Evolutionary conservation across 2,888 invertebrate genomes (phyloP).

Genomic region (Neocrepidodera transversa): DNA sequence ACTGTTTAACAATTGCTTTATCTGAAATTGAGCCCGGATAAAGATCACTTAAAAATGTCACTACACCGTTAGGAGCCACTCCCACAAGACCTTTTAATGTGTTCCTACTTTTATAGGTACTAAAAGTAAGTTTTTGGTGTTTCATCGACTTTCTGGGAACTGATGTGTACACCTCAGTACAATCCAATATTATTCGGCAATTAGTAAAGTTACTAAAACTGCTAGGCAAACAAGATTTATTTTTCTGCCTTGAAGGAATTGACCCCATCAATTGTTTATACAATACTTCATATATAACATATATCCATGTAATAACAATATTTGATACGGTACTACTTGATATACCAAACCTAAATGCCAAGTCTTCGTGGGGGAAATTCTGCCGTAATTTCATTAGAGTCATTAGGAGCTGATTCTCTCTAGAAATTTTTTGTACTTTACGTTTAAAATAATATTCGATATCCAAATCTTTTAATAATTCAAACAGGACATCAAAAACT

Average conservation of each 20-base stretch:
- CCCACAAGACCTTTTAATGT: slow-evolving; percentile 29
- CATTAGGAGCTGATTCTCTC: too few relatives aligned
- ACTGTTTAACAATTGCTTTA: not conserved
- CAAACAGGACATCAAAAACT: too few relatives aligned
- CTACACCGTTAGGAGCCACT: not conserved
- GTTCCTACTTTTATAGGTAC: slow-evolving; percentile 16
- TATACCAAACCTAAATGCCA: not conserved
- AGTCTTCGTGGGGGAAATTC: not conserved
- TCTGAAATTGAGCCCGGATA: not conserved
- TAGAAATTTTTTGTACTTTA: too few relatives aligned
- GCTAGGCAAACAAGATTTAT: slow-evolving; percentile 9
- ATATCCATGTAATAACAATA: slow-evolving; percentile 12
- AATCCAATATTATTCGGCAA: slow-evolving; percentile 16
- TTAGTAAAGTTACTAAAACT: slow-evolving; percentile 14
- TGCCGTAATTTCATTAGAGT: too few relatives aligned
- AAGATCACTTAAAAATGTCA: not conserved
- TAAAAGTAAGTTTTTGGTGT: slow-evolving; percentile 21
- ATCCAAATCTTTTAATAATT: too few relatives aligned
- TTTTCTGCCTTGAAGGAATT: slow-evolving; percentile 6
- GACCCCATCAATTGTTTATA: slow-evolving; percentile 1
- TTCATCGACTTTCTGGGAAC: not conserved
- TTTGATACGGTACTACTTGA: not conserved
- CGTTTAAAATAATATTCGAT: too few relatives aligned
- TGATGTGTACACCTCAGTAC: slow-evolving; percentile 9
- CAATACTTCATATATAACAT: not conserved